Evolutionary conservation across 2,797 vertebrate species (phyloP).

Genomic region (Lycodopsis pacificus): DNA sequence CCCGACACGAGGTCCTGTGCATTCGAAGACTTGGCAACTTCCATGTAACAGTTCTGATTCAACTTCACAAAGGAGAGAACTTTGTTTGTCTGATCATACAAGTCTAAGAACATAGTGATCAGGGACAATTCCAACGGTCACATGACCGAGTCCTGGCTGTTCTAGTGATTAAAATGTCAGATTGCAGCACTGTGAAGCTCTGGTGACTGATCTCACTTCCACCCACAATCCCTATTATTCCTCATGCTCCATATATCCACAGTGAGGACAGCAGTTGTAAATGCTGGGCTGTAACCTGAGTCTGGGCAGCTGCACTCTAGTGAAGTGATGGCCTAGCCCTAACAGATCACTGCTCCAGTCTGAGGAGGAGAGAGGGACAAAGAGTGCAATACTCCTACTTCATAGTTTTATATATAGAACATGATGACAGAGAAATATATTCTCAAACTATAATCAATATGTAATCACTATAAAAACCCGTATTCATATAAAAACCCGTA

Average conservation of each 20-base stretch:
- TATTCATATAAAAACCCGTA: too few relatives aligned
- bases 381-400: background rate
- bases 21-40: background rate
- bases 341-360: slow-evolving; percentile 29
- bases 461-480: too few relatives aligned
- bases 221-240: slow-evolving; percentile 44
- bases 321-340: background rate
- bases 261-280: slow-evolving; percentile 29
- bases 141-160: background rate
- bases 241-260: slow-evolving; percentile 9
- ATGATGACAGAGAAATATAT: background rate
- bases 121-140: slow-evolving; percentile 3
- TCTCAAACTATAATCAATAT: background rate
- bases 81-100: background rate
- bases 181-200: slow-evolving; percentile 2
- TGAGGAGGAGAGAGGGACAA: background rate
- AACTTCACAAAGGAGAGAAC: background rate
- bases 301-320: slow-evolving; percentile 46
- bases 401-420: background rate
- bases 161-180: slow-evolving; percentile 23
- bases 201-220: slow-evolving; percentile 41
- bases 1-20: too few relatives aligned
- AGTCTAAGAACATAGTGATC: background rate
- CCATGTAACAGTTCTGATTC: background rate
- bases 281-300: slow-evolving; percentile 50